phyloP scores from a whole-genome alignment of 2,113 vertebrate species.

The Syngnathus scovelli region DNA sequence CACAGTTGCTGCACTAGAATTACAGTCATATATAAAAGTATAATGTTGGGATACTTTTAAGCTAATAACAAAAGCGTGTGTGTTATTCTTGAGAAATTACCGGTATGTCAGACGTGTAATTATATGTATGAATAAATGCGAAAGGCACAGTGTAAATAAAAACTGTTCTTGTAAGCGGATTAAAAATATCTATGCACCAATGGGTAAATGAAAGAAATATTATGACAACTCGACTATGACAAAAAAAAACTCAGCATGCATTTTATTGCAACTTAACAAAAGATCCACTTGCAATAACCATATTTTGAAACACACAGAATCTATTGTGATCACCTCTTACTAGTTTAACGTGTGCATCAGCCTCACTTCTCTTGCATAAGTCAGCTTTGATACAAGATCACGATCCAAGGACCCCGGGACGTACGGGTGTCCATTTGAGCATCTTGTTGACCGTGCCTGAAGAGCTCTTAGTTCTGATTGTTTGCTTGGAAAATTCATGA shows the following conservation, averaged over 20 bases:
- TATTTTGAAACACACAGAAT: not conserved
- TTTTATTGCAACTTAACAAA: not conserved
- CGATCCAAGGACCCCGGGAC: conserved; percentile 50
- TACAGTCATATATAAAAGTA: too few relatives aligned
- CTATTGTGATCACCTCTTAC: not conserved
- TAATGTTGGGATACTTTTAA: too few relatives aligned
- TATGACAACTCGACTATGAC: not conserved
- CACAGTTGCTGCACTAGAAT: too few relatives aligned
- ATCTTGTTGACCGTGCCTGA: conserved; percentile 38
- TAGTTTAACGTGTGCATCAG: not conserved
- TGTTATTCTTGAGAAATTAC: too few relatives aligned
- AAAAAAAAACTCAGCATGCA: not conserved
- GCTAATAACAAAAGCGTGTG: too few relatives aligned
- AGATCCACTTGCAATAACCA: not conserved
- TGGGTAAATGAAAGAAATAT: not conserved
- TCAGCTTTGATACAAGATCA: conserved; percentile 37
- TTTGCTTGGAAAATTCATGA: conserved; percentile 34
- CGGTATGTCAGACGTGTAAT: too few relatives aligned
- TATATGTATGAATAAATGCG: too few relatives aligned
- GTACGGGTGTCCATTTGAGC: conserved; percentile 29
- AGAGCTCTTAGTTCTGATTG: conserved; percentile 57
- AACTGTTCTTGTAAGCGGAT: too few relatives aligned
- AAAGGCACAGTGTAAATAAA: too few relatives aligned
- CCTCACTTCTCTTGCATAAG: conserved; percentile 16
- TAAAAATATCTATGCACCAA: not conserved